phyloP scores from a whole-genome alignment of 2,113 vertebrate genomes.

The Pongo abelii region DNA sequence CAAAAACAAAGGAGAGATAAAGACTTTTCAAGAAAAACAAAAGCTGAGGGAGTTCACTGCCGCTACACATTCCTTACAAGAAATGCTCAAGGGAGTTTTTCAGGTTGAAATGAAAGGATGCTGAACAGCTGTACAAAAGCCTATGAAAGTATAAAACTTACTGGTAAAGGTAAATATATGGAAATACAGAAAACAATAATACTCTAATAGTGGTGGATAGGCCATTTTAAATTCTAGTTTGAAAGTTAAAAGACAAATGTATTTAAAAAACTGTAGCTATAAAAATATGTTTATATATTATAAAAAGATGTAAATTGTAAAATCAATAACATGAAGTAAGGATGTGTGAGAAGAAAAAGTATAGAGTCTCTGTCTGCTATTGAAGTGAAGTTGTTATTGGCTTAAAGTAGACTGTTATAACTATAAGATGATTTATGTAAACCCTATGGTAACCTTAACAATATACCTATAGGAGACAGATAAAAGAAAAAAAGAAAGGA shows the following conservation, averaged over 20 bases:
- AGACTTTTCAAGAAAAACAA: not conserved
- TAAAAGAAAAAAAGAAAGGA: not conserved
- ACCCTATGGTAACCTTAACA: not conserved
- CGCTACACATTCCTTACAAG: not conserved
- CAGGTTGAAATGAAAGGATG: not conserved
- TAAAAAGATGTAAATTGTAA: not conserved
- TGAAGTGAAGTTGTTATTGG: not conserved
- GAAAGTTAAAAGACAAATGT: not conserved
- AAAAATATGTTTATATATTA: not conserved
- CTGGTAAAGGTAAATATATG: not conserved
- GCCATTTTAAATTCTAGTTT: not conserved
- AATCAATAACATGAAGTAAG: not conserved
- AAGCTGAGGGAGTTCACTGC: not conserved
- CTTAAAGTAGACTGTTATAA: not conserved
- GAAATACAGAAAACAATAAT: not conserved
- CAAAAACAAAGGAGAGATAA: not conserved
- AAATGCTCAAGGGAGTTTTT: not conserved
- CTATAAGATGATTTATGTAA: not conserved
- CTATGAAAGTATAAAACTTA: not conserved
- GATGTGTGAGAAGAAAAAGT: not conserved
- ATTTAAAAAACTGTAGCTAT: not conserved
- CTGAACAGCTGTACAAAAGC: not conserved
- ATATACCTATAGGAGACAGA: not conserved
- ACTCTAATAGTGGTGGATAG: not conserved
- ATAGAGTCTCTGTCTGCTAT: not conserved